A percentile compares a stretch with the other conserved stretches of the same genome.
phyloP scores from a whole-genome alignment of 2,888 invertebrate species.

The Beris morrisii region DNA sequence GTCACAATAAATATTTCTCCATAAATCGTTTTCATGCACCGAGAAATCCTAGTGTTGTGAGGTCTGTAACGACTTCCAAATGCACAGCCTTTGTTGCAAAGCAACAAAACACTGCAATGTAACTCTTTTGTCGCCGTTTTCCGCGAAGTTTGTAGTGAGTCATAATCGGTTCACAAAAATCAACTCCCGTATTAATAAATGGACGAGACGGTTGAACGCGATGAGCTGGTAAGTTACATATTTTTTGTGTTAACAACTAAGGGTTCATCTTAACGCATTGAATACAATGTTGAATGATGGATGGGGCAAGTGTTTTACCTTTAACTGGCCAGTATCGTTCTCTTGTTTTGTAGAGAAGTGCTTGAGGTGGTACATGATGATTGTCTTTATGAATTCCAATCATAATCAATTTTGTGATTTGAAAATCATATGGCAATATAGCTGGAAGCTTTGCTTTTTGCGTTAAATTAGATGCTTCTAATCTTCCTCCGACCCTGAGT shows the following conservation, averaged over 20 bases:
- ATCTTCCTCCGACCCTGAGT: too few relatives aligned
- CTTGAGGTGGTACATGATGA: conserved; percentile 26
- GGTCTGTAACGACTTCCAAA: conserved; percentile 15
- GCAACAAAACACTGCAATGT: conserved; percentile 33
- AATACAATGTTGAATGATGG: too few relatives aligned
- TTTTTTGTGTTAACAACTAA: too few relatives aligned
- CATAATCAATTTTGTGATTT: conserved; percentile 21
- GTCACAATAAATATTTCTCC: conserved; percentile 23
- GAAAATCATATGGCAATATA: conserved; percentile 23
- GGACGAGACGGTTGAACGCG: too few relatives aligned
- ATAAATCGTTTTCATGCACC: conserved; percentile 24
- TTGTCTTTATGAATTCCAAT: conserved; percentile 17
- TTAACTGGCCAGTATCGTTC: too few relatives aligned
- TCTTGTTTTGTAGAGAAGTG: too few relatives aligned
- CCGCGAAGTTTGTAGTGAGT: conserved; percentile 23
- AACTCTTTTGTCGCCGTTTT: conserved; percentile 33
- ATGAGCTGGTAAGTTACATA: too few relatives aligned
- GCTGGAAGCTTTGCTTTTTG: conserved; percentile 31
- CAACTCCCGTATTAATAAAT: conserved; percentile 34
- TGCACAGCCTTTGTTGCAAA: conserved; percentile 30
- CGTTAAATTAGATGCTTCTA: conserved; percentile 16
- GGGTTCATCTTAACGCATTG: too few relatives aligned
- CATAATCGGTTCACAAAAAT: conserved; percentile 33
- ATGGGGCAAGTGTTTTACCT: too few relatives aligned
- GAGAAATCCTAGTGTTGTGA: conserved; percentile 23